These are phyloP conservation scores for Diuraphis noxia DNA, from an alignment of 1,140 invertebrate species.

Conservation along the genomic window DNA sequence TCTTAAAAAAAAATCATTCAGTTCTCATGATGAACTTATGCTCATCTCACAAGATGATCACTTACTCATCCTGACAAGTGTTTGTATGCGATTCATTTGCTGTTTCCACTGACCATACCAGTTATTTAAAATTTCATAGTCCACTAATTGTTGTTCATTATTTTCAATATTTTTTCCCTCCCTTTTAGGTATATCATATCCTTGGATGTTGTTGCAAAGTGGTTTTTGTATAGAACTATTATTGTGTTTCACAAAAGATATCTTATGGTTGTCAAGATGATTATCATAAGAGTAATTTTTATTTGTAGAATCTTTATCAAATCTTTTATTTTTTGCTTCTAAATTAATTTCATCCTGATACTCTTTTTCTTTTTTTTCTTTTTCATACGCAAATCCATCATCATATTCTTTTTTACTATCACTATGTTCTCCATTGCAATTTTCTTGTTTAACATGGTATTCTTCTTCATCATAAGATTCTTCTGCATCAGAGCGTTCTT, in stretches of 20 bases:
- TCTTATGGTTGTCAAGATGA: background rate
- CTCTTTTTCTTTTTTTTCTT: too few relatives aligned
- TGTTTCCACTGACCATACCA: slow-evolving; percentile 30
- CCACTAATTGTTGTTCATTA: background rate
- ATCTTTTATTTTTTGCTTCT: background rate
- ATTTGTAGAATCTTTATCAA: background rate
- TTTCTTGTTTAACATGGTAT: background rate
- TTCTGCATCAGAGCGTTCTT: background rate
- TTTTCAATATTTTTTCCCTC: background rate
- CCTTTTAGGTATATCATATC: background rate
- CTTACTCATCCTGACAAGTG: slow-evolving; percentile 21
- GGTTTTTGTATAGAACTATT: background rate
- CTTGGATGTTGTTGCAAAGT: background rate
- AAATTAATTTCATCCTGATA: background rate
- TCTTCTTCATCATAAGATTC: background rate
- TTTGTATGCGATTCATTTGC: slow-evolving; percentile 27
- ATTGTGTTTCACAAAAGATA: background rate
- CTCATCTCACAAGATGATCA: background rate
- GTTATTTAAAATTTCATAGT: slow-evolving; percentile 21
- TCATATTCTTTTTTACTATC: background rate
- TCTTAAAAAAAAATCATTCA: background rate
- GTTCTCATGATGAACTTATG: background rate
- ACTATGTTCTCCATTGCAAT: background rate
- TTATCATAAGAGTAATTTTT: background rate
- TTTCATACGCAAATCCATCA: too few relatives aligned